Conservation (phyloP, 2,797 vertebrate genomes). For the Phataginus tetradactyla region DNA sequence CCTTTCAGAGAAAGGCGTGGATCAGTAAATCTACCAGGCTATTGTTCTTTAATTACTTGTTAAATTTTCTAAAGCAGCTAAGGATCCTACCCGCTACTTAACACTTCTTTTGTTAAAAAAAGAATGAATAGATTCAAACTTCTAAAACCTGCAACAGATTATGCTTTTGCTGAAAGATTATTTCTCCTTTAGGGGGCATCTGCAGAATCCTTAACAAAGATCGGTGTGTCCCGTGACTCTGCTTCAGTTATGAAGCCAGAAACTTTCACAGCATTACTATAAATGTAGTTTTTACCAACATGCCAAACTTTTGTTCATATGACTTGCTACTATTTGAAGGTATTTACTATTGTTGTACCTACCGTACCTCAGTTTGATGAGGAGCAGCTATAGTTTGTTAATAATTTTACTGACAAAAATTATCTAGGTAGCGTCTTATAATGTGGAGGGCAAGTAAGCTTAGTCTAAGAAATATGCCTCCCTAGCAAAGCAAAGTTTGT, state of each 20-base stretch:
- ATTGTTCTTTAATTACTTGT: constrained; percentile 54
- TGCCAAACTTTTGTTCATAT: constrained; percentile 41
- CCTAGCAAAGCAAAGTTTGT: constrained; percentile 42
- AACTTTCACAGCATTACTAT: neutral
- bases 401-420: constrained; percentile 18
- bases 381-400: constrained; percentile 33
- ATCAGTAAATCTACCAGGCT: neutral
- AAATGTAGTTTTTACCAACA: constrained; percentile 30
- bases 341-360: neutral
- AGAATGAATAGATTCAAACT: neutral
- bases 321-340: constrained; percentile 42
- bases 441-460: neutral
- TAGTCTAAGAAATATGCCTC: constrained; percentile 38
- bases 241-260: constrained; percentile 12
- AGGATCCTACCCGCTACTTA: neutral
- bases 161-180: constrained; percentile 47
- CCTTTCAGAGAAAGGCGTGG: neutral
- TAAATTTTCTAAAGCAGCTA: neutral
- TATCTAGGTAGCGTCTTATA: neutral
- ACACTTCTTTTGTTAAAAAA: constrained; percentile 51
- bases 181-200: constrained; percentile 42
- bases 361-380: constrained; percentile 10
- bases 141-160: neutral
- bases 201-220: constrained; percentile 55
- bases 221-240: neutral